Percentiles rank a stretch among this genome's conserved stretches.
These are phyloP conservation scores for Eonycteris spelaea DNA, from an alignment of 2,113 vertebrate genomes.

Conservation along the genomic window DNA sequence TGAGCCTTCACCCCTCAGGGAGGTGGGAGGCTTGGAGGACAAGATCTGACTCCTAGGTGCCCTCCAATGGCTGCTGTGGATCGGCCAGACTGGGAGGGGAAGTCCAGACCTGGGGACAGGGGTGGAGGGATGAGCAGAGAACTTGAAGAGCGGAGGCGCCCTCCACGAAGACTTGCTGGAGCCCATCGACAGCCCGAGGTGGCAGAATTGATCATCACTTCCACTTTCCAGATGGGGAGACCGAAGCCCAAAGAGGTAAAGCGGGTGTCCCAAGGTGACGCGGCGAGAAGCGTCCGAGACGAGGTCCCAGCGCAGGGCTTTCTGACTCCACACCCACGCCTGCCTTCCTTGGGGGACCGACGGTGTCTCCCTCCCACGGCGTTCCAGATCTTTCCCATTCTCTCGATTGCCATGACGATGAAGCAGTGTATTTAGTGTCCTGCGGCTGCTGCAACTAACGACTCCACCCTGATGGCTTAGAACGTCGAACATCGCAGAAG, in stretches of 20 bases:
- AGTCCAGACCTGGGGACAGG: neutral
- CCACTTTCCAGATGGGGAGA: neutral
- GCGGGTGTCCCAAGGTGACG: neutral
- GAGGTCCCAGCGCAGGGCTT: neutral
- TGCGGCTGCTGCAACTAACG: neutral
- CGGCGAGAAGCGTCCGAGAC: neutral
- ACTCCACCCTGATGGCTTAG: neutral
- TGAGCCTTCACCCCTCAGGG: neutral
- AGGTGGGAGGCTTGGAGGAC: neutral
- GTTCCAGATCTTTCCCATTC: neutral
- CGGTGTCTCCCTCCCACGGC: neutral
- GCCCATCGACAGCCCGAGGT: neutral
- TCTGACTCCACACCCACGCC: neutral
- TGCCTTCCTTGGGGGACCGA: neutral
- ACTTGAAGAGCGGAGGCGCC: neutral
- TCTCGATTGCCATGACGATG: neutral
- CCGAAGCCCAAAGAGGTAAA: neutral
- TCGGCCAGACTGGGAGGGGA: neutral
- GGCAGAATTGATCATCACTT: neutral
- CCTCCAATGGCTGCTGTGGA: neutral
- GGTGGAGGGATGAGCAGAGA: neutral
- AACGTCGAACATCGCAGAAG: neutral
- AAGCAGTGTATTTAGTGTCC: neutral
- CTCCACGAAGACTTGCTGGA: neutral
- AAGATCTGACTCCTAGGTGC: neutral